These are phyloP conservation scores for Eulemur rufifrons DNA, from an alignment of 2,113 vertebrate species.

Conservation along the genomic window DNA sequence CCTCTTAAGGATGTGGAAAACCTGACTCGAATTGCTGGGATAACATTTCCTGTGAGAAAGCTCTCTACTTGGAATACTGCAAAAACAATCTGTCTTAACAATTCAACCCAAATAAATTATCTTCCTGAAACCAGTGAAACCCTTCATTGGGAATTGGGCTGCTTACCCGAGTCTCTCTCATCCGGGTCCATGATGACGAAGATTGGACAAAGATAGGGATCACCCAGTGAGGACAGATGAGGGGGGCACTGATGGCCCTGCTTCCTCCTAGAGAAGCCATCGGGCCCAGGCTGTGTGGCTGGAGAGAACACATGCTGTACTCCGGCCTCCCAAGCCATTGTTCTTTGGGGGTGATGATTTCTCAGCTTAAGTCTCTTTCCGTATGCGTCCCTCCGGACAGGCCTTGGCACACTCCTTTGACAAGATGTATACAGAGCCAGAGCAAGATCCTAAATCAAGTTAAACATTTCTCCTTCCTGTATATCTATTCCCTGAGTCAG, in stretches of 20 bases:
- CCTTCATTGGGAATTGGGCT: constrained; percentile 38
- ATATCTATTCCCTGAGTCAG: constrained; percentile 41
- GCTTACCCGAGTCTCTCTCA: constrained; percentile 4
- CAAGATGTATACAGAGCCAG: constrained; percentile 34
- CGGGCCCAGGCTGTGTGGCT: not conserved
- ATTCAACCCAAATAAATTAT: constrained; percentile 67
- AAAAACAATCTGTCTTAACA: constrained; percentile 66
- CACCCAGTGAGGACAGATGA: not conserved
- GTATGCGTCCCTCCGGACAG: not conserved
- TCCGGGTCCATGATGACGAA: constrained; percentile 47
- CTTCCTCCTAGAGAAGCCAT: constrained; percentile 69
- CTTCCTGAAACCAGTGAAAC: constrained; percentile 47
- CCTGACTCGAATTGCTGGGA: constrained; percentile 53
- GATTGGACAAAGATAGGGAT: constrained; percentile 40
- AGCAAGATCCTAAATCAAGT: constrained; percentile 12
- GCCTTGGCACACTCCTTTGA: not conserved
- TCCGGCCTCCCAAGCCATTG: constrained; percentile 11
- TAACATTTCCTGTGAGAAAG: constrained; percentile 73
- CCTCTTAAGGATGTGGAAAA: constrained; percentile 67
- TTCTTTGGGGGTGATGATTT: constrained; percentile 54
- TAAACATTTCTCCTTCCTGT: constrained; percentile 57
- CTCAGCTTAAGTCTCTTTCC: constrained; percentile 70
- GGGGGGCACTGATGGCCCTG: not conserved
- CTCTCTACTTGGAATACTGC: constrained; percentile 46
- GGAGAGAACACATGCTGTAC: not conserved